A percentile compares a stretch with the other conserved stretches of the same genome.
Conservation (phyloP, 2,797 vertebrate genomes). For the Phataginus tricuspis region DNA sequence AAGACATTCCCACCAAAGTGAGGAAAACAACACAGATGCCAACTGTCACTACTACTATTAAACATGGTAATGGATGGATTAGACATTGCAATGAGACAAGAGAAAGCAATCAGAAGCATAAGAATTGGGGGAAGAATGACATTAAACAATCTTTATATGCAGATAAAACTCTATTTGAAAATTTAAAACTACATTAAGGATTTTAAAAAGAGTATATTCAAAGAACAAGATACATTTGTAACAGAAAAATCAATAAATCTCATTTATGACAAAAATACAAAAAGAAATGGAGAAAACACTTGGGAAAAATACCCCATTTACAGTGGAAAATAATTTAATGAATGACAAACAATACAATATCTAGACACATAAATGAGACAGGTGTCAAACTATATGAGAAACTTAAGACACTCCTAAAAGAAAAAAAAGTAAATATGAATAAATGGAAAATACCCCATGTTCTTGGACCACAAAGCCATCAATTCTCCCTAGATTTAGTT, state of each 20-base stretch:
- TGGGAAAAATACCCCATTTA: background rate
- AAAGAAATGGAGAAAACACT: background rate
- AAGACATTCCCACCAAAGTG: background rate
- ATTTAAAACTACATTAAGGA: background rate
- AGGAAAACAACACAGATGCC: background rate
- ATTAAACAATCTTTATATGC: background rate
- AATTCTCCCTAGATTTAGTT: background rate
- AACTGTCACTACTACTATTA: background rate
- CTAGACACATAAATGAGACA: background rate
- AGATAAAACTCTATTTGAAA: background rate
- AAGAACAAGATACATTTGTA: background rate
- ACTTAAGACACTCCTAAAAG: background rate
- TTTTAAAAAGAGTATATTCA: background rate
- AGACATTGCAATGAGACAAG: background rate
- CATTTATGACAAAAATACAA: background rate
- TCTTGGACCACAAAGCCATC: background rate
- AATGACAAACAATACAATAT: background rate
- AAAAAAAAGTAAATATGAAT: background rate
- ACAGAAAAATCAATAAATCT: background rate
- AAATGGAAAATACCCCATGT: background rate
- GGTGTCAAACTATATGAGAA: background rate
- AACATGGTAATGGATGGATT: rapidly evolving
- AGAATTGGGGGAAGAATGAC: too few species aligned
- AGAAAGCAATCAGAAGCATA: background rate
- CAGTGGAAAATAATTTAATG: background rate